Percentiles rank a stretch among this genome's conserved stretches.
These are phyloP conservation scores for Hyppa rectilinea DNA, from an alignment of 2,888 invertebrate genomes.

Conservation along the genomic window DNA sequence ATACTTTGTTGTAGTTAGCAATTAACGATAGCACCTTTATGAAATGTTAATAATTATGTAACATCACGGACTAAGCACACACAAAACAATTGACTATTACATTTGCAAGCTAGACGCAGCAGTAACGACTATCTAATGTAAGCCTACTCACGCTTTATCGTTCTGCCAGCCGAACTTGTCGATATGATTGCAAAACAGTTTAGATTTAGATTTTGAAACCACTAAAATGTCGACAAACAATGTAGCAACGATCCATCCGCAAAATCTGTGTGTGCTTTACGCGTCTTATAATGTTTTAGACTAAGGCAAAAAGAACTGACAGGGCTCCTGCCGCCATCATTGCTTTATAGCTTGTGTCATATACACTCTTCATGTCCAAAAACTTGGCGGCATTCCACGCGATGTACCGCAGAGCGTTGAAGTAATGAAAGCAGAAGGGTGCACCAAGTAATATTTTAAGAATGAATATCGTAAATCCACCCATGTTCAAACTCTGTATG, in stretches of 20 bases:
- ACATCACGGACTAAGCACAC: not conserved
- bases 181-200: not conserved
- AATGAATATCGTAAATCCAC: slow-evolving; percentile 64
- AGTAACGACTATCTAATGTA: too few species aligned
- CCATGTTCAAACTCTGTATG: slow-evolving; percentile 81
- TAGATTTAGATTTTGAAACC: not conserved
- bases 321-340: slow-evolving; percentile 63
- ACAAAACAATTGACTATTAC: not conserved
- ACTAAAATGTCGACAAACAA: not conserved
- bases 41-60: not conserved
- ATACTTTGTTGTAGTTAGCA: not conserved
- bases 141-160: not conserved
- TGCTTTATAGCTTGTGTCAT: slow-evolving; percentile 70
- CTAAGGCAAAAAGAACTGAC: slow-evolving; percentile 70
- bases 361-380: slow-evolving; percentile 72
- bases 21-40: not conserved
- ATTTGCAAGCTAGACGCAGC: not conserved
- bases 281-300: slow-evolving; percentile 56
- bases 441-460: slow-evolving; percentile 76
- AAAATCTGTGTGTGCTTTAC: not conserved
- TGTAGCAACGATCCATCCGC: not conserved
- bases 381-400: slow-evolving; percentile 76
- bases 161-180: not conserved
- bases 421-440: slow-evolving; percentile 82
- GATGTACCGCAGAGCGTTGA: slow-evolving; percentile 80